phyloP scores from a whole-genome alignment of 1,140 invertebrate species.

The Sipha flava region DNA sequence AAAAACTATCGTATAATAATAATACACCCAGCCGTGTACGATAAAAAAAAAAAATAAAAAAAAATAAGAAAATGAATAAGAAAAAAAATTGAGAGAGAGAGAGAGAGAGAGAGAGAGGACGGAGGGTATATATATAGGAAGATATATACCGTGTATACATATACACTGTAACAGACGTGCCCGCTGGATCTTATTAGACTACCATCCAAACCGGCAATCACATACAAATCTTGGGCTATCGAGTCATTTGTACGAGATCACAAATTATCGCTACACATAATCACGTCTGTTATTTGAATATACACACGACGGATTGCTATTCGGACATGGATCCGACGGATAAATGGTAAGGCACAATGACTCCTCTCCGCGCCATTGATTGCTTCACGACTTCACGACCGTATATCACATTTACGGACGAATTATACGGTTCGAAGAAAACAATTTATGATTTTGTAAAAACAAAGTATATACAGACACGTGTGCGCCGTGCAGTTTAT shows the following conservation, averaged over 20 bases:
- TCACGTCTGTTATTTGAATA: conserved; percentile 29
- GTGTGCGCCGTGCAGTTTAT: not conserved
- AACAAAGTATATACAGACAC: not conserved
- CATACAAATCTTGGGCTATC: not conserved
- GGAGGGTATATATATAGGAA: not conserved
- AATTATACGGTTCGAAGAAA: not conserved
- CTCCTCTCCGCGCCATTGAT: conserved; percentile 1
- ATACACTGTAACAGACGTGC: not conserved
- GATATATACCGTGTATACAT: not conserved
- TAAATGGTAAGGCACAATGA: not conserved
- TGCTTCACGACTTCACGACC: conserved; percentile 28
- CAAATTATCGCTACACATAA: conserved; percentile 31
- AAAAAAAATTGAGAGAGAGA: not conserved
- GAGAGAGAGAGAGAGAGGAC: not conserved
- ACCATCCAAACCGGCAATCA: conserved; percentile 22
- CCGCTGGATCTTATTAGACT: conserved; percentile 21
- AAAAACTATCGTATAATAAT: conserved; percentile 21
- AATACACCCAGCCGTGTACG: conserved; percentile 5
- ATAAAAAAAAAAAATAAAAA: not conserved
- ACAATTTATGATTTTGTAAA: conserved; percentile 26
- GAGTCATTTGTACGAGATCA: conserved; percentile 21
- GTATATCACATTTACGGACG: not conserved
- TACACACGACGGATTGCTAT: not conserved
- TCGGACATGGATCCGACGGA: not conserved
- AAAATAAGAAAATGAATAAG: not conserved